phyloP scores from a whole-genome alignment of 2,113 vertebrate genomes.

The Crotalus horridus region DNA sequence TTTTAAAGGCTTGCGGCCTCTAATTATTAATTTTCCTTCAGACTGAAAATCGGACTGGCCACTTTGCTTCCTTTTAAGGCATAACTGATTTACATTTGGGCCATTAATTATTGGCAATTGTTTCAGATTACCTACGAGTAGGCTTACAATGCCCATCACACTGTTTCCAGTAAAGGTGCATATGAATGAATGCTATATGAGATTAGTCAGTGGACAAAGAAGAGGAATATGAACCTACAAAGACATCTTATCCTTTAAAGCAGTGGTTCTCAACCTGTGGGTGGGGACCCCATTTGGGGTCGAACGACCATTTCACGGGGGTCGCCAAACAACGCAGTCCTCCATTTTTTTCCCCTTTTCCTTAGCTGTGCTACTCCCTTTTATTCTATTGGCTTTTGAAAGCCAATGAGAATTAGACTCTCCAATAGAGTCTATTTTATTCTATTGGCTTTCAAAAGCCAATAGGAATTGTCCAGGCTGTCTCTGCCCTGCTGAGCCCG shows the following conservation, averaged over 20 bases:
- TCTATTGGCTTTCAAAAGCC: too few species aligned
- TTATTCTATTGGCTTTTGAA: too few species aligned
- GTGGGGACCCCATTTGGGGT: too few species aligned
- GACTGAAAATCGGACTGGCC: not conserved
- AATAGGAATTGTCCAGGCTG: too few species aligned
- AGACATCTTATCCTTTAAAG: not conserved
- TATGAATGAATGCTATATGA: constrained; percentile 6
- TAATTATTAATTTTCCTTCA: constrained; percentile 4
- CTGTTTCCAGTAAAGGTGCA: constrained; percentile 5
- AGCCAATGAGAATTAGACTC: too few species aligned
- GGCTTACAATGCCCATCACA: not conserved
- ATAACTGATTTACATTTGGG: not conserved
- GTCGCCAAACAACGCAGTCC: too few species aligned
- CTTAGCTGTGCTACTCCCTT: too few species aligned
- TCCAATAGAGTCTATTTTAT: too few species aligned
- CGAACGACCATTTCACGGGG: too few species aligned
- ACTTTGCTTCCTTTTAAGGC: not conserved
- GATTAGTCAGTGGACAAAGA: not conserved
- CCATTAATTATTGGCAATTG: constrained; percentile 17
- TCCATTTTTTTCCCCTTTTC: too few species aligned
- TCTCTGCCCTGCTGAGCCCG: too few species aligned
- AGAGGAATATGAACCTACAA: not conserved
- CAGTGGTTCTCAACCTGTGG: too few species aligned
- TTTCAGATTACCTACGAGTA: not conserved
- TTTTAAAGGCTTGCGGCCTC: not conserved